These are phyloP conservation scores for Oryzias dopingdopingensis DNA, from an alignment of 2,797 vertebrate genomes.

Conservation along the genomic window DNA sequence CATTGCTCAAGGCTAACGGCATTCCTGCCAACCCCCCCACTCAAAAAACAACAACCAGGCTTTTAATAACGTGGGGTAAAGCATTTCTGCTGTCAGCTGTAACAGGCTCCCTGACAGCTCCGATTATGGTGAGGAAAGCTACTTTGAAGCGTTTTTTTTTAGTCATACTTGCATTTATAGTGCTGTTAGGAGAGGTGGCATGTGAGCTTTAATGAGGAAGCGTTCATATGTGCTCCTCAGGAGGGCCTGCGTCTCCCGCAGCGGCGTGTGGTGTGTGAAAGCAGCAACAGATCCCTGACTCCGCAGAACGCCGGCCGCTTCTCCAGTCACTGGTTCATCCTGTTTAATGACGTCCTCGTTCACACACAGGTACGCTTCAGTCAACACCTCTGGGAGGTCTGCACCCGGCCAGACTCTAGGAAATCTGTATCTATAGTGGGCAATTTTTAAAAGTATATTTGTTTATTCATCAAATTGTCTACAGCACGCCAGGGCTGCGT, in stretches of 20 bases:
- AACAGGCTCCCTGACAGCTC: not conserved
- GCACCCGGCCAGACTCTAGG: no score
- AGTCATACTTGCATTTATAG: not conserved
- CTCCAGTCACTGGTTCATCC: slow-evolving; percentile 96
- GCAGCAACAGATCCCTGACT: slow-evolving; percentile 86
- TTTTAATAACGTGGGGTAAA: not conserved
- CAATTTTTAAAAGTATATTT: not conserved
- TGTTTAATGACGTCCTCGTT: slow-evolving; percentile 92
- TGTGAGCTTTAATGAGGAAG: not conserved
- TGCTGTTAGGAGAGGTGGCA: not conserved
- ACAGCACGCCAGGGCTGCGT: not conserved
- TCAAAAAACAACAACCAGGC: no score
- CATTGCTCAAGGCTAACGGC: not conserved
- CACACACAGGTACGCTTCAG: slow-evolving; percentile 87
- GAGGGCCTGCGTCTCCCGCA: slow-evolving; percentile 87
- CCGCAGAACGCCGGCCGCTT: slow-evolving; percentile 92
- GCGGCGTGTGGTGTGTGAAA: slow-evolving; percentile 92
- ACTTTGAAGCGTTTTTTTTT: not conserved
- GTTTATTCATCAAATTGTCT: not conserved
- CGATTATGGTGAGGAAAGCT: not conserved
- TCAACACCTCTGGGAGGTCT: not conserved
- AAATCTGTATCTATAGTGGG: no score
- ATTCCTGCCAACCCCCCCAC: slow-evolving; percentile 2
- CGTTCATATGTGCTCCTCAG: slow-evolving; percentile 59
- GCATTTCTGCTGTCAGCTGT: not conserved